phyloP scores from a whole-genome alignment of 92 coral and sea anemone species.

The Desmophyllum pertusum region DNA sequence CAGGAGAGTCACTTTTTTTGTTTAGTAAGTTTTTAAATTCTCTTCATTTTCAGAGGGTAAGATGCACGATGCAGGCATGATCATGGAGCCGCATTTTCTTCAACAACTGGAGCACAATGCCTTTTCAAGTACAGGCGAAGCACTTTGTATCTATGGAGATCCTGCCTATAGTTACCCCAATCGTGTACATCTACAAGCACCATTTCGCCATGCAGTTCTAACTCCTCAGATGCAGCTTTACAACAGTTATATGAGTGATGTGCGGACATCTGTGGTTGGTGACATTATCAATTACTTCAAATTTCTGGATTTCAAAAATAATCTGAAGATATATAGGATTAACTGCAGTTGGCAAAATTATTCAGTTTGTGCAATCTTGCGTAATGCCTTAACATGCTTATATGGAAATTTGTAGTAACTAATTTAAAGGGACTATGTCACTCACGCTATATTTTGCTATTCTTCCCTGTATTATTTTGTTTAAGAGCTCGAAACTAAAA shows the following conservation, averaged over 20 bases:
- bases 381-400: conserved; percentile 6
- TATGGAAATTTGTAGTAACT: too few species aligned
- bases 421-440: too few species aligned
- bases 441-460: too few species aligned
- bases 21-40: not conserved
- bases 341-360: not conserved
- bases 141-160: conserved; percentile 11
- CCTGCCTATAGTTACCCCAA: not conserved
- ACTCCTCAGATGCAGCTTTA: not conserved
- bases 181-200: conserved; percentile 12
- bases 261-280: conserved; percentile 8
- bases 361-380: conserved; percentile 10
- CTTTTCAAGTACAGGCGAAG: conserved; percentile 4
- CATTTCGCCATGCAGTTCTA: not conserved
- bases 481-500: too few species aligned
- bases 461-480: too few species aligned
- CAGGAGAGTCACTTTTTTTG: not conserved
- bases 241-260: not conserved
- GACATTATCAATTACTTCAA: too few species aligned
- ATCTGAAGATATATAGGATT: not conserved
- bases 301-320: too few species aligned
- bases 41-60: not conserved
- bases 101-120: conserved; percentile 15
- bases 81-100: not conserved
- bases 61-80: conserved; percentile 19